Evolutionary conservation across 2,888 invertebrate genomes (phyloP), one percentile per base, ranked within the genome.

Genomic region (Drosophila kokeensis): DNA sequence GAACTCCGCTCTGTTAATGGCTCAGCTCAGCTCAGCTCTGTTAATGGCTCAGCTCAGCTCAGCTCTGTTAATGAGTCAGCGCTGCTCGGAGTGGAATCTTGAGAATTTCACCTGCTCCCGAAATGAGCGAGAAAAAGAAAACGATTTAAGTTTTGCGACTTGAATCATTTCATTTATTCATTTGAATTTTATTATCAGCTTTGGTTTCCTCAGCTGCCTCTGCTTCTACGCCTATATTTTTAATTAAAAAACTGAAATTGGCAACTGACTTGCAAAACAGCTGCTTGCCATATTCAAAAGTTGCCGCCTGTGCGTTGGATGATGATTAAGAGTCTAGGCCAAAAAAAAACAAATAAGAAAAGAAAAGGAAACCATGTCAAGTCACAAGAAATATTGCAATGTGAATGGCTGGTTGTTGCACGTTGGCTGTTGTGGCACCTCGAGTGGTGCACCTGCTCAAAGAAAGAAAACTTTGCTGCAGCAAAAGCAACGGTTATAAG

Each of bases 301-400:
- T 65, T 62, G 52, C 58, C 65, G 62, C 48, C 65, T 52, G 59
- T n/a, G 63, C 53, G 65, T 48, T 69, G 69, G 48, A 53, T 60
- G 65, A 67, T 81, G 69, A 54, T 45, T 45, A 42, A 42, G 21
- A 42, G 42, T 5, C 21, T 42, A 11, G 42, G 11, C 11, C 53
- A 53, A 34, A 15, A 52, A 15, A 52, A n/a, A 4, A 4, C 32
- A 21, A 32, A 32, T 6, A 57, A 68, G 58, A 78, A 53, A n/a
- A 45, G 60, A 71, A 79, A 81, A 89, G 81, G 71, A 85, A 87
- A 90, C 79, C 82, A 74, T 87, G 86, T 87, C 90, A 87, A 87
- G 77, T 89, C 87, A 75, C 65, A 77, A 84, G 81, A 84, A 87
- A 83, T 73, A 81, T 76, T 42, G 80, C 80, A 72, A 69, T 71